A percentile compares a stretch with the other conserved stretches of the same genome.
Conservation (phyloP, 2,113 vertebrate species). For the Heliornis fulica region DNA sequence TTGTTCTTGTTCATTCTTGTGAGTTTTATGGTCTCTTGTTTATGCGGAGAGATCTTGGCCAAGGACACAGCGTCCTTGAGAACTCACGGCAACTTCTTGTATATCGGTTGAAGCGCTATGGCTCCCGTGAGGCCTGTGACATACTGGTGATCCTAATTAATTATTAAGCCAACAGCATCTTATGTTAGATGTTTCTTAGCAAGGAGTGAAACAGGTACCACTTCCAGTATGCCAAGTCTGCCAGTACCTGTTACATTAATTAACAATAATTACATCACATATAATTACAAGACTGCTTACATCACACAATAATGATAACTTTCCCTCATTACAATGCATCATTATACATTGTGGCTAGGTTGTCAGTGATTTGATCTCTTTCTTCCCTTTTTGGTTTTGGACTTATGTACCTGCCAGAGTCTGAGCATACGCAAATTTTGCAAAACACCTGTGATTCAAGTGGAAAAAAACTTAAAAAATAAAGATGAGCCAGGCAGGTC, state of each 20-base stretch:
- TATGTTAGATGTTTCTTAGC: not conserved
- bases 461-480: not conserved
- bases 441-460: not conserved
- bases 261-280: too few species aligned
- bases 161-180: not conserved
- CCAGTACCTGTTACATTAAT: not conserved
- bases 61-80: too few species aligned
- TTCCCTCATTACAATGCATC: not conserved
- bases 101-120: too few species aligned
- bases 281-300: too few species aligned
- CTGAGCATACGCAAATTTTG: not conserved
- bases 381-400: not conserved
- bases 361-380: not conserved
- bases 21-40: too few species aligned
- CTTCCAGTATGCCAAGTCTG: not conserved
- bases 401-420: not conserved
- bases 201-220: not conserved
- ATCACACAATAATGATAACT: not conserved
- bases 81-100: too few species aligned
- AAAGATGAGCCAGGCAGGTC: not conserved
- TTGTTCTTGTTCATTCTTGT: too few species aligned
- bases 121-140: too few species aligned
- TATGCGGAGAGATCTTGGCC: too few species aligned
- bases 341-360: not conserved
- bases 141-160: not conserved